Base-by-base conservation (phyloP, 2,797 vertebrate genomes). In the Leucoraja ocellata region DNA sequence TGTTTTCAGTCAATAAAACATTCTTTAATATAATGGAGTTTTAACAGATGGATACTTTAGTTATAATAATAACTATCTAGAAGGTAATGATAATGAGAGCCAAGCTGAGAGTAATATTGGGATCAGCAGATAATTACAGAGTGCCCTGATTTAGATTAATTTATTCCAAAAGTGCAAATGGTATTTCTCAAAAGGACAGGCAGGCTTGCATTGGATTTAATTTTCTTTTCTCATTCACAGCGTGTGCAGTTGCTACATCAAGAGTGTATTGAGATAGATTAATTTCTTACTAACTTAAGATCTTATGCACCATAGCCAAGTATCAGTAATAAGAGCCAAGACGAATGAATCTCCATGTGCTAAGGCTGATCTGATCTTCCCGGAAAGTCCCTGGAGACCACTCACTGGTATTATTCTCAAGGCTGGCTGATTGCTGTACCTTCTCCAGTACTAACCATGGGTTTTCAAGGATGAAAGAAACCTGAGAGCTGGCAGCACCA, bases 1-100 rank as follows among this genome's bases (percentile, higher is more conserved):
- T 74, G 68, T 91, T 91, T 73, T 91, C 36, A 91, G 68, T 73
- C 68, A 91, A 91, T 91, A 91, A 91, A 74, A 91, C 68, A 73
- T 92, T 25, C 11, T 76, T 54, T 74, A 58, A 92, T 76, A 58
- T 76, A 92, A 92, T 92, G 11, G 13, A 54, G 90, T 21, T 92
- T 92, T 92, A 76, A 28, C 25, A 76, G 46, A 58, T n/a, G 25
- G 46, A 76, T 76, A 28, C 4, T 76, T 76, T 28, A 54, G 73
- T 76, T 16, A 23, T 58, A 92, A 92, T 61, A 58, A 92, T 54
- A 92, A 92, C 39, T 76, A 1, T 4, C 13, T 76, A n/a, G 46
- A 92, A 76, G 71, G n/a, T 25, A 54, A 71, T 58, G 23, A 74
- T 92, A 46, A 92, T 76, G 4, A 16, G 9, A 74, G n/a, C 32